phyloP scores from a whole-genome alignment of 2,797 vertebrate genomes.

The Ciconia nigra region DNA sequence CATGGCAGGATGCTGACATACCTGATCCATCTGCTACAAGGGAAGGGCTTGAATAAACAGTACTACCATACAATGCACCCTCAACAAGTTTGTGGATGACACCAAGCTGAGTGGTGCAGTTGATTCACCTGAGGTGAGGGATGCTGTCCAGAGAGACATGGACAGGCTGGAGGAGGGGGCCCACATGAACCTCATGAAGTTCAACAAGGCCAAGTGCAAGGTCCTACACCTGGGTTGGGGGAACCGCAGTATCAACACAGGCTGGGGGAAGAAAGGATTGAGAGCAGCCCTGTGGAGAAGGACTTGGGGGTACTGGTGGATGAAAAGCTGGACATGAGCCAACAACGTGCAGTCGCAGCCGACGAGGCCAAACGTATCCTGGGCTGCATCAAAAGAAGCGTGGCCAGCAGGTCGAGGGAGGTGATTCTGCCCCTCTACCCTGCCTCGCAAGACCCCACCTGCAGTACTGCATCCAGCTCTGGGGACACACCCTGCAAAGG shows the following conservation, averaged over 20 bases:
- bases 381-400: background rate
- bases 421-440: background rate
- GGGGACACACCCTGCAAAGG: background rate
- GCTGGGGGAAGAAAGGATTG: rapidly evolving
- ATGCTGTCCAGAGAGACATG: background rate
- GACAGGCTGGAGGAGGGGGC: background rate
- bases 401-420: rapidly evolving
- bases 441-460: background rate
- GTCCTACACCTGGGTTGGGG: background rate
- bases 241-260: background rate
- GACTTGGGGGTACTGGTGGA: background rate
- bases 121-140: background rate
- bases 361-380: rapidly evolving
- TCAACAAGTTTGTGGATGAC: background rate
- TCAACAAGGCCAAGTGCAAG: background rate
- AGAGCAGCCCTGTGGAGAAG: background rate
- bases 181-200: background rate
- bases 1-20: background rate
- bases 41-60: background rate
- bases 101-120: background rate
- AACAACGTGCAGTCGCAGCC: rapidly evolving
- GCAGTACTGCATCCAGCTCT: background rate
- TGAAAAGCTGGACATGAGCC: background rate
- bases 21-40: background rate
- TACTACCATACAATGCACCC: rapidly evolving